Conservation (phyloP, 2,113 vertebrate species). For the Vimba vimba region DNA sequence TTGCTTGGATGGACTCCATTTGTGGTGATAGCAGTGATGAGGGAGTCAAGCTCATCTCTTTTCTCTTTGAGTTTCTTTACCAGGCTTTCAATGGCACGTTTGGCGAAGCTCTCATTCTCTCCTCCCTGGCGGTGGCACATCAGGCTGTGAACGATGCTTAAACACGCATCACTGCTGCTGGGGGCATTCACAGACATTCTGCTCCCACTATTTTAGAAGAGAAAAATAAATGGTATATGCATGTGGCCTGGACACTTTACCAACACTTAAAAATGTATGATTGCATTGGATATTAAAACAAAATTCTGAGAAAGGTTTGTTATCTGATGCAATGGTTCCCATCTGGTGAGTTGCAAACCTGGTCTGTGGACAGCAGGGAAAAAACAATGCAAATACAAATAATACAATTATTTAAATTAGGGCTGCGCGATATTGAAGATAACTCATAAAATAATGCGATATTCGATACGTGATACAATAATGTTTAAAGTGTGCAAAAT, state of each 20-base stretch:
- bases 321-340: no score
- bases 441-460: no score
- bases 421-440: no score
- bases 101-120: conserved; percentile 83
- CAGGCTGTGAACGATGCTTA: conserved; percentile 86
- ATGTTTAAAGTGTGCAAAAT: no score
- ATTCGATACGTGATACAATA: no score
- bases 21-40: conserved; percentile 83
- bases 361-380: no score
- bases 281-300: not conserved
- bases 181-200: conserved; percentile 74
- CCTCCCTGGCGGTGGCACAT: conserved; percentile 87
- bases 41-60: conserved; percentile 84
- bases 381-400: no score
- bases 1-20: conserved; percentile 81
- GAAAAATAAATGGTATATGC: not conserved
- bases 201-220: conserved; percentile 31
- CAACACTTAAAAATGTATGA: not conserved
- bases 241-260: not conserved
- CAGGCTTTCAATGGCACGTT: conserved; percentile 85
- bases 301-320: not conserved
- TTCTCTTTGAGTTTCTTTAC: conserved; percentile 83
- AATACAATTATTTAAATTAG: no score
- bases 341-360: no score
- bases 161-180: conserved; percentile 75